phyloP scores from a whole-genome alignment of 2,797 vertebrate genomes.

The Masticophis lateralis region DNA sequence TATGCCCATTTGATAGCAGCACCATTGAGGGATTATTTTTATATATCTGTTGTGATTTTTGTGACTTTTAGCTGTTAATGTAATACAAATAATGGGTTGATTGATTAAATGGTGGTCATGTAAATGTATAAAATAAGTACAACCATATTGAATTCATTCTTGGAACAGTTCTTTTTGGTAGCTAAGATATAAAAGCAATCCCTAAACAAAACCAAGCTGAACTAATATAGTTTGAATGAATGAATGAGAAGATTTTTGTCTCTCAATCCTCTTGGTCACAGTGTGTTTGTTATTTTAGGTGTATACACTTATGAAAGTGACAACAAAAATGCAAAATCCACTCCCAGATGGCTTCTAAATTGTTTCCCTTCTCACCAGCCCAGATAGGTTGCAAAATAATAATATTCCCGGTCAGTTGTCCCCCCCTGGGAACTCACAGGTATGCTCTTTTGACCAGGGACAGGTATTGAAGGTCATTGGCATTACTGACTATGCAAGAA shows the following conservation, averaged over 20 bases:
- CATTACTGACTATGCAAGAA: conserved; percentile 18
- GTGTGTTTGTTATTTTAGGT: neutral
- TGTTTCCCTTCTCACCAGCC: neutral
- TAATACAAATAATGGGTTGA: neutral
- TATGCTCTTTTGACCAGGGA: conserved; percentile 3
- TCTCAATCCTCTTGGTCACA: neutral
- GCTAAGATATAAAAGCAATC: neutral
- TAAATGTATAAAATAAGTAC: neutral
- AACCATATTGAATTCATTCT: neutral
- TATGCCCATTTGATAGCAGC: neutral
- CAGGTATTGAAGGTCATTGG: conserved; percentile 29
- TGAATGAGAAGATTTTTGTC: neutral
- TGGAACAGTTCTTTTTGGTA: neutral
- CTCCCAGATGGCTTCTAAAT: conserved; percentile 4
- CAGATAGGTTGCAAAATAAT: conserved; percentile 1
- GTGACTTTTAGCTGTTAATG: neutral
- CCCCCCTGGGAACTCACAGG: conserved; percentile 5
- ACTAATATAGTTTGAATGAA: neutral
- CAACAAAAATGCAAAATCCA: neutral
- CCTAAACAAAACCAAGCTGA: neutral
- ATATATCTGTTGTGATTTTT: neutral
- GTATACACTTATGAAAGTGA: neutral
- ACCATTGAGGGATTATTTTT: neutral
- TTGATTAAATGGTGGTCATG: neutral
- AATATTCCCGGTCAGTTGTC: neutral